Conservation (phyloP, 2,888 invertebrate genomes). For the Lepas anatifera region DNA sequence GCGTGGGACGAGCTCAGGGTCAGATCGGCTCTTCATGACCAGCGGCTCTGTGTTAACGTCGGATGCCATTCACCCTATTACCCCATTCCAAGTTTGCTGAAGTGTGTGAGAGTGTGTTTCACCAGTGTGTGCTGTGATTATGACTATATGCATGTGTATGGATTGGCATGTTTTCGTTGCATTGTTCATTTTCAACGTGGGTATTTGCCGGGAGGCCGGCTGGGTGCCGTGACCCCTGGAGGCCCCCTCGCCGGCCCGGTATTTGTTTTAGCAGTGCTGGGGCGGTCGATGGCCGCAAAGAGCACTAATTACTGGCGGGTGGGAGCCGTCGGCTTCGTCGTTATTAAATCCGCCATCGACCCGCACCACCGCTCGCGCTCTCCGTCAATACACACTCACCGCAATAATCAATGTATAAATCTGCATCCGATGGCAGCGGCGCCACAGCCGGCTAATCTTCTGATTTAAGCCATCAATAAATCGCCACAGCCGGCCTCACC, state of each 20-base stretch:
- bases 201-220: not conserved
- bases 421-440: not conserved
- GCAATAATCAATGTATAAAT: conserved; percentile 10
- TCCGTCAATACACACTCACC: not conserved
- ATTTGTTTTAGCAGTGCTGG: not conserved
- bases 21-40: too few species aligned
- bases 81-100: too few species aligned
- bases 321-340: not conserved
- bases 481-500: not conserved
- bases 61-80: too few species aligned
- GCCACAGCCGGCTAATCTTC: not conserved
- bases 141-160: too few species aligned
- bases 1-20: too few species aligned
- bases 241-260: not conserved
- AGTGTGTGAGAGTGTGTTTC: too few species aligned
- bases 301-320: not conserved
- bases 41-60: too few species aligned
- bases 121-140: too few species aligned
- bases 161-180: too few species aligned
- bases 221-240: not conserved
- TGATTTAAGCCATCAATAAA: conserved; percentile 1
- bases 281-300: conserved; percentile 10
- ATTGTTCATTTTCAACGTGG: too few species aligned
- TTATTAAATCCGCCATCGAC: conserved; percentile 7
- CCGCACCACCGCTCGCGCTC: not conserved